Base-by-base conservation (phyloP, 2,797 vertebrate species). In the Pangasius larnaudii region DNA sequence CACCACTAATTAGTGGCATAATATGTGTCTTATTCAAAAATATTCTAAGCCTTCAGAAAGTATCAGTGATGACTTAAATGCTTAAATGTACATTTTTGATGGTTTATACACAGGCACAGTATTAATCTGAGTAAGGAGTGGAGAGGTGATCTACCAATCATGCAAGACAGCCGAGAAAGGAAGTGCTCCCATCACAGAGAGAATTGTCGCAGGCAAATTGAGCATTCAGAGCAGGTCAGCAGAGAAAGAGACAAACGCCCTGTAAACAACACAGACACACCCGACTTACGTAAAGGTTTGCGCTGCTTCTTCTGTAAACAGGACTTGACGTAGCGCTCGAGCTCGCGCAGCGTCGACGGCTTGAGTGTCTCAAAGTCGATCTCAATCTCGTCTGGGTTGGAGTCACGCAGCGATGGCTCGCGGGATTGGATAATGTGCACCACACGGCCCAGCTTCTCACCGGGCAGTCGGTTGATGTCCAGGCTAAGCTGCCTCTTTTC, bases 361-460 rank as follows among this genome's bases (percentile, higher is more conserved):
- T 99, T 99, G 92, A 99, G 96, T 0, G 98, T 99, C 91, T 99
- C 98, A 53, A 99, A 99, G 96, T 99, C 98, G 83, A 99, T 99
- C 94, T 99, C 98, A 33, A 99, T 99, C 95, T 99, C 98, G 0
- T 99, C 98, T 0, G 98, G 98, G 93, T 99, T 99, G 92, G 98
- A 99, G 96, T 99, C 98, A 88, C 98, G 93, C 89, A 99, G 97
- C 1, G 98, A 99, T 14, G 98, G 98, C 91, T 99, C 98, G 85
- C 98, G 94, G 0, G 98, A 98, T 94, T 99, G 98, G 92, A 99
- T 99, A 94, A 99, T 99, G 95, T 99, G 98, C 5, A 99, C 98
- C 42, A 99, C 98, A 0, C 98, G 97, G 86, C 98, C 98, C 87
- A 99, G 95, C 93, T 99, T 99, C 95, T 99, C 98, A 1, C 98